Percentiles rank a stretch among this genome's conserved stretches.
Conservation (phyloP, 2,797 vertebrate genomes). For the Chanos chanos region DNA sequence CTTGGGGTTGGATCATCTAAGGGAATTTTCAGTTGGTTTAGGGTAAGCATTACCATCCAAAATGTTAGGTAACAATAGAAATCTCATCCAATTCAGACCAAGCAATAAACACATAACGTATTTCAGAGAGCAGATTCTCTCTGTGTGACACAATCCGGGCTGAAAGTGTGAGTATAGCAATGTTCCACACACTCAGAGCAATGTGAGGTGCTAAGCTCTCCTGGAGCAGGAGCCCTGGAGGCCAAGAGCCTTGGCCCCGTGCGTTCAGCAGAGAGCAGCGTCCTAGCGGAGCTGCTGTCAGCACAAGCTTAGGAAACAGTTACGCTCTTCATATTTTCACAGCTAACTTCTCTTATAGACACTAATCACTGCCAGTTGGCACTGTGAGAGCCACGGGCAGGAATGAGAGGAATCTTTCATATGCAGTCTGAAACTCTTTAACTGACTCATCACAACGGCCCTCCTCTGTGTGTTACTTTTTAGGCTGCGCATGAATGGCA, state of each 20-base stretch:
- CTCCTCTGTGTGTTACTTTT: conserved; percentile 25
- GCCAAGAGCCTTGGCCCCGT: background rate
- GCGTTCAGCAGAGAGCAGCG: conserved; percentile 22
- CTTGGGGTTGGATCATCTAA: no score
- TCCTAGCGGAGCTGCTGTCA: conserved; percentile 70
- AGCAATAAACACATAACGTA: no score
- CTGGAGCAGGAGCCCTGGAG: background rate
- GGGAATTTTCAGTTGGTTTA: no score
- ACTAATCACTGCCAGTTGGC: conserved; percentile 74
- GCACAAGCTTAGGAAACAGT: conserved; percentile 70
- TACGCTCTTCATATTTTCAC: conserved; percentile 62
- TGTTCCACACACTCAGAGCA: no score
- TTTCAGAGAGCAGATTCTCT: no score
- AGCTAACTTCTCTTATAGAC: conserved; percentile 17
- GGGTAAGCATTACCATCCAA: no score
- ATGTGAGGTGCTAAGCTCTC: background rate
- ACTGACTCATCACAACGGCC: conserved; percentile 46
- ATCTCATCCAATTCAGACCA: no score
- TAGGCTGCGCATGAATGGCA: conserved; percentile 29
- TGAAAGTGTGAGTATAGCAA: no score
- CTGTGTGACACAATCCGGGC: no score
- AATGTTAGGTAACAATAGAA: no score
- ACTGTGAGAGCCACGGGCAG: conserved; percentile 34
- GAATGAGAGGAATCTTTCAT: conserved; percentile 71
- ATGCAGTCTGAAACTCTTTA: conserved; percentile 53